Conservation (phyloP, 2,113 vertebrate genomes). For the Daubentonia madagascariensis region DNA sequence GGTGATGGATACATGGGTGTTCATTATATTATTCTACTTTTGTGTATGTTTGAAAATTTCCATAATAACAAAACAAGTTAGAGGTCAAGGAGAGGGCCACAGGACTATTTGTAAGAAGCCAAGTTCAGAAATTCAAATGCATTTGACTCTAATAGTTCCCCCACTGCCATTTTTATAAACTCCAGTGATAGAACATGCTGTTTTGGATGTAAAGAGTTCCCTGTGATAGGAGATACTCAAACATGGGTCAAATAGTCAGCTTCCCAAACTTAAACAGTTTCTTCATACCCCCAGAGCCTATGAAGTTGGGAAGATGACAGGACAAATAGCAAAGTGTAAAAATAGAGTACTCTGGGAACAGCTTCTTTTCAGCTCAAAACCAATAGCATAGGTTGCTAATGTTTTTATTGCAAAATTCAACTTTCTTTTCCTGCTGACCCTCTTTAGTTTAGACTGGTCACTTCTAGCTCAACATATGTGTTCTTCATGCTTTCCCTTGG, state of each 20-base stretch:
- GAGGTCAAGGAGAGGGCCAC: neutral
- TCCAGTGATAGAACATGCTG: neutral
- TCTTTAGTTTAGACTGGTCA: conserved; percentile 14
- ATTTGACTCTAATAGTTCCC: neutral
- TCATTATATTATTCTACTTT: neutral
- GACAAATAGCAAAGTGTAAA: conserved; percentile 1
- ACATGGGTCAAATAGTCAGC: neutral
- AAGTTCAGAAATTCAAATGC: neutral
- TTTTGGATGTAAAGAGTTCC: neutral
- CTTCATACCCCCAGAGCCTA: neutral
- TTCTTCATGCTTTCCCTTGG: conserved; percentile 12
- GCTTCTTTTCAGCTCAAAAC: neutral
- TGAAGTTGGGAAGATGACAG: neutral
- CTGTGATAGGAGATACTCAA: neutral
- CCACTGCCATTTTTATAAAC: neutral
- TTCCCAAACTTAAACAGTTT: neutral
- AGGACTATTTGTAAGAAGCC: neutral
- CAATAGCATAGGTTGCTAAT: neutral
- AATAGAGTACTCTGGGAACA: neutral
- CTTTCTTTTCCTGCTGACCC: neutral
- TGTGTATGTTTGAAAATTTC: conserved; percentile 12
- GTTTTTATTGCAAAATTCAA: neutral
- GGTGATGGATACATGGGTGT: neutral
- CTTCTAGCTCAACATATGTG: neutral
- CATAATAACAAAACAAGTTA: neutral